Conservation (phyloP, 2,797 vertebrate species). For the Pampus argenteus region DNA sequence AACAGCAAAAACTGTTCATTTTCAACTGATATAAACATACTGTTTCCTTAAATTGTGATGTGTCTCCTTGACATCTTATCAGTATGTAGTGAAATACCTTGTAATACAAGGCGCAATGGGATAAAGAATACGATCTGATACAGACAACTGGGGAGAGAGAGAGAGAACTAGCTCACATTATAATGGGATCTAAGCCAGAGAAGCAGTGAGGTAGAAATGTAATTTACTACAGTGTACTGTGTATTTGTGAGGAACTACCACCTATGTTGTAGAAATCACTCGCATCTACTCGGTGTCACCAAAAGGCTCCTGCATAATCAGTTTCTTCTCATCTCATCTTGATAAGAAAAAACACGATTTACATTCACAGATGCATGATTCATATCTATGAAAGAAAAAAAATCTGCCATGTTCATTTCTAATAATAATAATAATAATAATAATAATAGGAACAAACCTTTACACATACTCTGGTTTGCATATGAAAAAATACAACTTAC, state of each 20-base stretch:
- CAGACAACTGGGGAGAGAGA: conserved; percentile 11
- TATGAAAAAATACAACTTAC: too few species aligned
- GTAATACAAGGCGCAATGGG: conserved; percentile 15
- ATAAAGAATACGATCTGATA: conserved; percentile 35
- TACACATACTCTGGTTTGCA: not conserved
- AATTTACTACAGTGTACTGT: conserved; percentile 1
- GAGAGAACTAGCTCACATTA: conserved; percentile 9
- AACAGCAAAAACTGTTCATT: conserved; percentile 5
- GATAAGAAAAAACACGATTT: too few species aligned
- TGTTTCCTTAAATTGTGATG: conserved; percentile 16
- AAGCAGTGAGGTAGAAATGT: conserved; percentile 5
- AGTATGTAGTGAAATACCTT: conserved; percentile 19
- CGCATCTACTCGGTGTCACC: not conserved
- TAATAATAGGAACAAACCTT: too few species aligned
- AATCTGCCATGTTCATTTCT: too few species aligned
- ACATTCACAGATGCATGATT: not conserved
- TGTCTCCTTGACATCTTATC: conserved; percentile 39
- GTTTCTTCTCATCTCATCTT: not conserved
- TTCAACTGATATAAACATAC: conserved; percentile 21
- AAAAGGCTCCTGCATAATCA: not conserved
- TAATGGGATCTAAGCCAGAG: conserved; percentile 12
- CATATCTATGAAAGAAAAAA: too few species aligned
- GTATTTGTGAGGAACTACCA: conserved; percentile 1
- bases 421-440: too few species aligned
- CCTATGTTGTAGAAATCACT: not conserved